phyloP scores from a whole-genome alignment of 1,140 invertebrate species.

The Drosophila virilis region DNA sequence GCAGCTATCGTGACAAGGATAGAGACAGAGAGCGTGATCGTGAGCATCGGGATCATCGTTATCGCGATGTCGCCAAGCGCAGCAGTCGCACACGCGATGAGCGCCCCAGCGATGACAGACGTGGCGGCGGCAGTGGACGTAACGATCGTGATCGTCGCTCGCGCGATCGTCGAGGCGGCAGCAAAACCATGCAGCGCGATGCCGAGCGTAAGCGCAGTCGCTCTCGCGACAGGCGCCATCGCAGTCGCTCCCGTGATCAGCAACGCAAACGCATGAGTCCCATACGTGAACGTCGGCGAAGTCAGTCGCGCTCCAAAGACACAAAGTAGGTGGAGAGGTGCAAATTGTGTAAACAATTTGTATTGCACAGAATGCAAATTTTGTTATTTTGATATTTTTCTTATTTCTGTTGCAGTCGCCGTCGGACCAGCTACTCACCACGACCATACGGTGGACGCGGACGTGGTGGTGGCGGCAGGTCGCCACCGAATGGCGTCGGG shows the following conservation, averaged over 20 bases:
- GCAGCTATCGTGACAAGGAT: conserved; percentile 80
- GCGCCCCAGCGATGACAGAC: conserved; percentile 35
- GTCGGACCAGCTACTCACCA: conserved; percentile 73
- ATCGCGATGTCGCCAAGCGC: conserved; percentile 49
- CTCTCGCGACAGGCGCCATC: conserved; percentile 55
- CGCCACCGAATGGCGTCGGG: conserved; percentile 79
- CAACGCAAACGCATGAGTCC: conserved; percentile 53
- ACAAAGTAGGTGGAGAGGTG: conserved; percentile 57
- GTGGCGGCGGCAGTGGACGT: conserved; percentile 17
- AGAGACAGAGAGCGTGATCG: conserved; percentile 68
- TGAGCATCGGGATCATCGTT: conserved; percentile 62
- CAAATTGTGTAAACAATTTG: too few species aligned
- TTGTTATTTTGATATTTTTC: conserved; percentile 5
- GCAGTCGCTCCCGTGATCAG: conserved; percentile 76
- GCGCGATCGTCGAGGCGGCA: conserved; percentile 83
- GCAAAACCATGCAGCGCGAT: conserved; percentile 58
- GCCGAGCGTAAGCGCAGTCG: conserved; percentile 57
- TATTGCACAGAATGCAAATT: not conserved
- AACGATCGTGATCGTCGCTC: conserved; percentile 84
- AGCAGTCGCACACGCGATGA: conserved; percentile 67
- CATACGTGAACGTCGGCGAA: conserved; percentile 61
- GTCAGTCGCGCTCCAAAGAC: conserved; percentile 72
- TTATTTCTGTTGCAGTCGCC: conserved; percentile 57
- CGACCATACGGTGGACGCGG: conserved; percentile 56
- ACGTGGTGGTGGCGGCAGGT: conserved; percentile 48